Evolutionary conservation across 2,888 invertebrate genomes (phyloP).

Genomic region (Epicampocera succincta): DNA sequence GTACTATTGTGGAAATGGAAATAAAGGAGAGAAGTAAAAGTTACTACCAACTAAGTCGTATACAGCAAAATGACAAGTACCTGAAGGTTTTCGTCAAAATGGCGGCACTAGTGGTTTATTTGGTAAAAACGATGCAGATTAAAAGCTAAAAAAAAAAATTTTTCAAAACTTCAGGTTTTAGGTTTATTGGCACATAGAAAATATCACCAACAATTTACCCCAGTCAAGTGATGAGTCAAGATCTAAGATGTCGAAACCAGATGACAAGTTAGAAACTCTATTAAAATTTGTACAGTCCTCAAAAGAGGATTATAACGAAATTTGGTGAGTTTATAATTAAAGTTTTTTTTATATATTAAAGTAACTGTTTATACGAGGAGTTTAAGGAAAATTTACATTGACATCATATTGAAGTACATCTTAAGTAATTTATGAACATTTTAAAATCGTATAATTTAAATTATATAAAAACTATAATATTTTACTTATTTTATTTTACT

Average conservation of each 20-base stretch:
- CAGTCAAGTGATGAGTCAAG: conserved; percentile 57
- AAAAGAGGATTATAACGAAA: conserved; percentile 74
- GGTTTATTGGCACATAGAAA: conserved; percentile 75
- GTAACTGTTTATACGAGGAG: no score
- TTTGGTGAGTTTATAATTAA: conserved; percentile 72
- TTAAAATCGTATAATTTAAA: no score
- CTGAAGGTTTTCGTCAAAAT: conserved; percentile 74
- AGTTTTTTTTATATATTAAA: no score
- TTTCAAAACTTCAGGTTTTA: conserved; percentile 48
- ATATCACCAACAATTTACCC: conserved; percentile 12
- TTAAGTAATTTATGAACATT: no score
- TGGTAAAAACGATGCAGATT: conserved; percentile 72
- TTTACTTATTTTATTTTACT: neutral
- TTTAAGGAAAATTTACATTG: no score
- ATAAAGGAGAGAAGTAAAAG: conserved; percentile 73
- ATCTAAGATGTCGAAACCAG: conserved; percentile 72
- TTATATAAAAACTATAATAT: no score
- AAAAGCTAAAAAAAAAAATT: neutral
- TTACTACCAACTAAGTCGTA: conserved; percentile 70
- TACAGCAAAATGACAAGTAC: conserved; percentile 71
- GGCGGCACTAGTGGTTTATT: conserved; percentile 75
- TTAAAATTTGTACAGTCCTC: conserved; percentile 71
- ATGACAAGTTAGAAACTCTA: conserved; percentile 74
- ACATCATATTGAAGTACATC: no score
- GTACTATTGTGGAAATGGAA: conserved; percentile 76